Base-by-base conservation (phyloP, 64 coral and sea anemone species). In the Montipora sp. region DNA sequence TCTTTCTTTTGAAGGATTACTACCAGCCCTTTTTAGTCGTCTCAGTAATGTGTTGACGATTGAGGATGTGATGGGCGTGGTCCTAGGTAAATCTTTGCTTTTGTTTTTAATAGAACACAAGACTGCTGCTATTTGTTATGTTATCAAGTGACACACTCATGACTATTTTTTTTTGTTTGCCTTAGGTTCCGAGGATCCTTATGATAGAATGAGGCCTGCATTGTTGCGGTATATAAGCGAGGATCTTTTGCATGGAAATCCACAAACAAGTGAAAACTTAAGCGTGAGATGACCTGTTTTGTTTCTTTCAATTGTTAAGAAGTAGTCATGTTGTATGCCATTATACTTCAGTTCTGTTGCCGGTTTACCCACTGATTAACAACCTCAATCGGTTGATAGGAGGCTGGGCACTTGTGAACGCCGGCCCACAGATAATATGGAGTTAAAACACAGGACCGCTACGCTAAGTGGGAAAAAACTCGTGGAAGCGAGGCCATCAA, bases 211-310 rank as follows among this genome's bases (percentile, higher is more conserved):
- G 61, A 71, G 59, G 5, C 59, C 69, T 5, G 81, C 83, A 23
- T 47, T 89, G 60, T 20, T 76, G 61, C 36, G 50, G 80, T 95
- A 79, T 48, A 59, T 90, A 1, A 70, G 57, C 19, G 51, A 90
- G 51, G 93, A 95, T 86, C 69, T 95, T 11, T 84, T 95, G 21
- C 73, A 78, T 48, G 93, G 93, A 72, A 50, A 77, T 59, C 79
- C 83, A 80, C 20, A 82, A 12, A 77, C 87, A 66, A 51, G 81
- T 10, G 59, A 77, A 78, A 95, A 95, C 15, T 47, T 90, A 20
- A 48, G 78, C 48, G 91, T 93, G 80, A 47, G 27, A 44, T 8
- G 47, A 71, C 5, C 18, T 71, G 6, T 6, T 11, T 57, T 57
- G 53, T 57, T 8, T 6, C 53, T 57, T 11, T 36, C 36, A 36